phyloP scores from a whole-genome alignment of 2,888 invertebrate genomes.

The Eilema depressum region DNA sequence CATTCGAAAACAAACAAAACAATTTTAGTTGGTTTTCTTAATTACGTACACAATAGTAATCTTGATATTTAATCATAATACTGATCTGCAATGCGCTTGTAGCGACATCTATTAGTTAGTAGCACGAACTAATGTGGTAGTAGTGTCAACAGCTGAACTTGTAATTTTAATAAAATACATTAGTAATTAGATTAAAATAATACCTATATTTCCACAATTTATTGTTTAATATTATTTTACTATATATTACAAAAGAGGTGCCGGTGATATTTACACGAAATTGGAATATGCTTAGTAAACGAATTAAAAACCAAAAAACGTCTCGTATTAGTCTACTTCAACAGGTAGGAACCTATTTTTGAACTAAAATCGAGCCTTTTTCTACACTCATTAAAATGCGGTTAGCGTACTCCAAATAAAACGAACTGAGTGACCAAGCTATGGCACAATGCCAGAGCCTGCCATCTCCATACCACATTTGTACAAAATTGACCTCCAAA shows the following conservation, averaged over 20 bases:
- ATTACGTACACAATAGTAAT: constrained; percentile 33
- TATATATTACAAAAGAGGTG: neutral
- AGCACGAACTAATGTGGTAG: constrained; percentile 1
- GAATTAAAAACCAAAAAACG: neutral
- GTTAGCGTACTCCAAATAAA: constrained; percentile 75
- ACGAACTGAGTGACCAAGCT: constrained; percentile 62
- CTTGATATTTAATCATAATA: constrained; percentile 30
- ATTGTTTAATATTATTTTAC: neutral
- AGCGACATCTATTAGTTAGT: constrained; percentile 55
- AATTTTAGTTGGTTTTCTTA: constrained; percentile 14
- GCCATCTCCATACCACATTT: constrained; percentile 64
- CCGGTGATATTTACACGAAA: no score
- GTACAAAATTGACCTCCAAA: constrained; percentile 48
- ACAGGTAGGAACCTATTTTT: constrained; percentile 44
- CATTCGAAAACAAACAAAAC: constrained; percentile 9
- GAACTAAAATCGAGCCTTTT: constrained; percentile 28
- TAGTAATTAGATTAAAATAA: no score
- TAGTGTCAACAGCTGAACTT: neutral
- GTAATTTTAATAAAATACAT: no score
- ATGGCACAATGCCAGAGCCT: constrained; percentile 77
- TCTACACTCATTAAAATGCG: constrained; percentile 74
- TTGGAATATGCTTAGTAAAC: no score
- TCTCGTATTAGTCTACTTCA: constrained; percentile 26
- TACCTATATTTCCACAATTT: neutral
- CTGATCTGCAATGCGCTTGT: constrained; percentile 45